Evolutionary conservation across 2,113 vertebrate genomes (phyloP).

Genomic region (Aphelocoma coerulescens): DNA sequence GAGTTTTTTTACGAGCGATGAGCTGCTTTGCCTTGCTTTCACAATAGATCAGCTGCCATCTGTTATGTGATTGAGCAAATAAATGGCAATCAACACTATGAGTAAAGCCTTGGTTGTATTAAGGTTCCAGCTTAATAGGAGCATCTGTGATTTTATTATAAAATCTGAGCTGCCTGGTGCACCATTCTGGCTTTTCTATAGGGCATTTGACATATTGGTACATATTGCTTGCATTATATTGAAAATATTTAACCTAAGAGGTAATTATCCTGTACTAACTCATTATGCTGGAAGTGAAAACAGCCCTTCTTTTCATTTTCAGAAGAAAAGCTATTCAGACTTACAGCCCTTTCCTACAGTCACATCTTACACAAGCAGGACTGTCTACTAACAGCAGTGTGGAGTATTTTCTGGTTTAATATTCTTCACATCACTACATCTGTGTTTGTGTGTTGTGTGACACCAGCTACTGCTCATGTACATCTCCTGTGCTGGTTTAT

Average conservation of each 20-base stretch:
- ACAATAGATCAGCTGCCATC: neutral
- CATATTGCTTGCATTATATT: neutral
- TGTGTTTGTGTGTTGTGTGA: neutral
- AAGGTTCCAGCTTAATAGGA: neutral
- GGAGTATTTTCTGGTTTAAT: neutral
- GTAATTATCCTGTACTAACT: neutral
- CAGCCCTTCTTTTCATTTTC: neutral
- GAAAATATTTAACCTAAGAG: neutral
- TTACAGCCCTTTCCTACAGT: neutral
- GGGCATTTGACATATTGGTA: neutral
- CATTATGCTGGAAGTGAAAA: neutral
- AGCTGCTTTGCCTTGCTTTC: neutral
- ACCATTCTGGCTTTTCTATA: neutral
- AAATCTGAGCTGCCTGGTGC: neutral
- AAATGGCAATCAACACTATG: neutral
- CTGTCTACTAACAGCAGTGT: neutral
- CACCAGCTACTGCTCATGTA: neutral
- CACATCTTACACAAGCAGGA: accelerated
- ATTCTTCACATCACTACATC: neutral
- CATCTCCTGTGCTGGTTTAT: neutral
- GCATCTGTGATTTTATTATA: neutral
- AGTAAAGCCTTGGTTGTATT: neutral
- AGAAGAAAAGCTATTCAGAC: neutral
- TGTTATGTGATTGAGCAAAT: neutral
- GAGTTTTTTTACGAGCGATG: neutral